Evolutionary conservation across 1,140 invertebrate species (phyloP).

Genomic region (Tachypleus tridentatus): DNA sequence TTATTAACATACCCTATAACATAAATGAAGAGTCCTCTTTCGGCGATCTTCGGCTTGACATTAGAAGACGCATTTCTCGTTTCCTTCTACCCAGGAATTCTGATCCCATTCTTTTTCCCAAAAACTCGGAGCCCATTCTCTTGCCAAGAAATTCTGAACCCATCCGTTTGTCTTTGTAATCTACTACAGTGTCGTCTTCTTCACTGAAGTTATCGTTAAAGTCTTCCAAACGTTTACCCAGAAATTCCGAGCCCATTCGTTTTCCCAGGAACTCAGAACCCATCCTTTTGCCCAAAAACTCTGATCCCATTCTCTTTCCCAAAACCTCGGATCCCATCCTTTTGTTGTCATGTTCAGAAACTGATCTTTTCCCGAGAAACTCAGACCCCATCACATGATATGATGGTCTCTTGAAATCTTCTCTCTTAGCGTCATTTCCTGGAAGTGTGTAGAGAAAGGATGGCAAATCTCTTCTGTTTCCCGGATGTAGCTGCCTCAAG

Average conservation of each 20-base stretch:
- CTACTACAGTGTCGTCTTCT: not conserved
- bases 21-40: no score
- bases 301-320: constrained; percentile 24
- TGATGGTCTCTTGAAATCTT: no score
- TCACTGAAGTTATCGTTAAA: not conserved
- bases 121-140: constrained; percentile 13
- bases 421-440: no score
- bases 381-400: constrained; percentile 19
- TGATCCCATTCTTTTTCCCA: no score
- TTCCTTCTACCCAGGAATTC: constrained; percentile 18
- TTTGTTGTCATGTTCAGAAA: constrained; percentile 22
- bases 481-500: no score
- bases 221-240: constrained; percentile 16
- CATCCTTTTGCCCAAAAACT: constrained; percentile 22
- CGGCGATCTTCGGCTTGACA: no score
- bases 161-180: not conserved
- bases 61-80: no score
- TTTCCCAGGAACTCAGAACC: constrained; percentile 17
- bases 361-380: constrained; percentile 24
- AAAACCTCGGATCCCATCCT: constrained; percentile 24
- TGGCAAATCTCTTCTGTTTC: no score
- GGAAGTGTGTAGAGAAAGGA: no score
- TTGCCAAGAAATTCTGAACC: constrained; percentile 2
- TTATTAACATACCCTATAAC: no score
- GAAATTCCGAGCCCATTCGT: constrained; percentile 20